These are phyloP conservation scores for Pammene fasciana DNA, from an alignment of 2,888 invertebrate genomes.

Conservation along the genomic window DNA sequence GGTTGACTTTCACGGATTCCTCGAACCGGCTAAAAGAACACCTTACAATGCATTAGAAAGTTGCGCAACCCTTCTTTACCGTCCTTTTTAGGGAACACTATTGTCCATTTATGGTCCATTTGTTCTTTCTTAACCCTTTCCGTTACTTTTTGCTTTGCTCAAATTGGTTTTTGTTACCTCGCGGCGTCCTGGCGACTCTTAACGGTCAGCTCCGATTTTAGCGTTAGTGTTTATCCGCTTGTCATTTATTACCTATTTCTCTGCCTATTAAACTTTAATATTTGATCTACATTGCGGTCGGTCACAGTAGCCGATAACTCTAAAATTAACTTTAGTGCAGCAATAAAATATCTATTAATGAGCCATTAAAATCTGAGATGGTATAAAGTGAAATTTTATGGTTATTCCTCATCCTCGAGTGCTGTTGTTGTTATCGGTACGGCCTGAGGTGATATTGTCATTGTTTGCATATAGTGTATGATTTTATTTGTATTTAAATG, in stretches of 20 bases:
- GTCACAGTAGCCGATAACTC: constrained; percentile 77
- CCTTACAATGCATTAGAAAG: constrained; percentile 82
- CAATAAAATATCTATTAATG: constrained; percentile 78
- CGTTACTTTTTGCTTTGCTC: constrained; percentile 68
- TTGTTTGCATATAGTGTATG: constrained; percentile 15
- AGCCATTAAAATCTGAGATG: constrained; percentile 80
- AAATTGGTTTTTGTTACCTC: constrained; percentile 66
- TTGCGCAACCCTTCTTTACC: constrained; percentile 81
- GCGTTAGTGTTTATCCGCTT: constrained; percentile 41
- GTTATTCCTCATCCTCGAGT: constrained; percentile 66
- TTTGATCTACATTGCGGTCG: constrained; percentile 70
- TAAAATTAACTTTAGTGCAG: constrained; percentile 79
- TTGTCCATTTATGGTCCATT: constrained; percentile 70
- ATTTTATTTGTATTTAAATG: too few relatives aligned
- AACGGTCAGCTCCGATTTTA: constrained; percentile 47
- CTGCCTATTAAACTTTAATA: constrained; percentile 52
- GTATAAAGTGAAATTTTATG: constrained; percentile 82
- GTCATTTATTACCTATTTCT: constrained; percentile 43
- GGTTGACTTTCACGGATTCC: constrained; percentile 77
- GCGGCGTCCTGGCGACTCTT: constrained; percentile 46
- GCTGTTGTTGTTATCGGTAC: constrained; percentile 65
- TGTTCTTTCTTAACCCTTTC: constrained; percentile 76
- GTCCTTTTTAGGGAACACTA: constrained; percentile 70
- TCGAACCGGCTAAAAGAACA: constrained; percentile 61
- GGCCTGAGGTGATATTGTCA: constrained; percentile 51